Evolutionary conservation across 1,140 invertebrate species (phyloP).

Genomic region (Oncopodura yosiiana): DNA sequence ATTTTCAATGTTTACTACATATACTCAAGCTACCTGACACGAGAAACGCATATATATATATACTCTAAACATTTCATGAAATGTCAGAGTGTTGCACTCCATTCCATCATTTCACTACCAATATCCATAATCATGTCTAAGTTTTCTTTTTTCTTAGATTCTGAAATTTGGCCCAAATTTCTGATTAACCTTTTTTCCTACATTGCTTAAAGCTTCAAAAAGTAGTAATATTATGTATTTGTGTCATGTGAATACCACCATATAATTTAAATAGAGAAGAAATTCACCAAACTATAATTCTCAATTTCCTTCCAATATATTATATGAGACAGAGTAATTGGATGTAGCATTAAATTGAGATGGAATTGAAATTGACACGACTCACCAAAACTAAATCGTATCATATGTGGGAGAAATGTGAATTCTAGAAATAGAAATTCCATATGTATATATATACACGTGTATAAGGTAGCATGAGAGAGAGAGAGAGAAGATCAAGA

Average conservation of each 20-base stretch:
- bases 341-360: too few relatives aligned
- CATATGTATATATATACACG: too few relatives aligned
- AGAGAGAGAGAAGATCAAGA: too few relatives aligned
- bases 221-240: neutral
- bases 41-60: neutral
- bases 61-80: neutral
- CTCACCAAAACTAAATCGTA: too few relatives aligned
- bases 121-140: constrained; percentile 16
- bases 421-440: too few relatives aligned
- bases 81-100: too few relatives aligned
- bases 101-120: too few relatives aligned
- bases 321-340: too few relatives aligned
- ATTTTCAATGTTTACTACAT: too few relatives aligned
- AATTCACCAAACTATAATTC: neutral
- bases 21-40: neutral
- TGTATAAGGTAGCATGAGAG: too few relatives aligned
- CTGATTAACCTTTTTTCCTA: neutral
- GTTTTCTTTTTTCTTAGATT: constrained; percentile 2
- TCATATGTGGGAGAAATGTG: too few relatives aligned
- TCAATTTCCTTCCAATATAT: neutral
- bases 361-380: too few relatives aligned
- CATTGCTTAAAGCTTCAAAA: neutral
- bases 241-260: neutral
- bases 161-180: neutral
- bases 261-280: neutral